Evolutionary conservation across 1,140 invertebrate species (phyloP).

Genomic region (Dinoponera quadriceps): DNA sequence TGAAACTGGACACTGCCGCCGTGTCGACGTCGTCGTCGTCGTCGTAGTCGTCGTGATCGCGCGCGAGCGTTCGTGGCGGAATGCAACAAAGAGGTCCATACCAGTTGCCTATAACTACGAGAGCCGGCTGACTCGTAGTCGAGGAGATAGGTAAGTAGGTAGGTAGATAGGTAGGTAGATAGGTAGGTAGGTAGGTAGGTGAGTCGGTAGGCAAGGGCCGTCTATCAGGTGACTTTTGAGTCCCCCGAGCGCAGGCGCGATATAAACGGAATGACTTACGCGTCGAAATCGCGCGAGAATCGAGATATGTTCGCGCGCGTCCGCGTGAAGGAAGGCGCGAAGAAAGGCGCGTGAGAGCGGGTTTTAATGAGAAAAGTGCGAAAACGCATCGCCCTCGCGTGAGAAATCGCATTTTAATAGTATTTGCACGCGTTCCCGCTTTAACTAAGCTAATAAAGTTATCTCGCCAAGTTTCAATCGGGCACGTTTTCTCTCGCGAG

Average conservation of each 20-base stretch:
- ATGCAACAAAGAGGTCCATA: conserved; percentile 77
- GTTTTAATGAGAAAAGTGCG: background rate
- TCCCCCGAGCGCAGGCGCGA: background rate
- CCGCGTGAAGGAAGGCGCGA: no score
- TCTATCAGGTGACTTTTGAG: conserved; percentile 58
- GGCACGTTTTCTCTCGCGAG: background rate
- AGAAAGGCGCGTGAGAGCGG: background rate
- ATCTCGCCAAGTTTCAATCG: background rate
- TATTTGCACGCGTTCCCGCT: background rate
- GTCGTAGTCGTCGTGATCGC: conserved; percentile 21
- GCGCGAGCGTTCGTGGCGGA: conserved; percentile 54
- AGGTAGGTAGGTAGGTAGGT: conserved; percentile 56
- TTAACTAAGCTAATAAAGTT: conserved; percentile 5
- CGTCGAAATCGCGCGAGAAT: conserved; percentile 16
- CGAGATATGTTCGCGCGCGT: background rate
- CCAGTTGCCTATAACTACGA: conserved; percentile 58
- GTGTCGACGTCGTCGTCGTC: conserved; percentile 49
- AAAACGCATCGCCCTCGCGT: background rate
- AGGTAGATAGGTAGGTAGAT: conserved; percentile 42
- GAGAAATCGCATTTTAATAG: conserved; percentile 11
- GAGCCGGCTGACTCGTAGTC: conserved; percentile 18
- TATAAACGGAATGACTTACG: background rate
- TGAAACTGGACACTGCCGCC: conserved; percentile 79
- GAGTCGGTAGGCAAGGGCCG: conserved; percentile 51
- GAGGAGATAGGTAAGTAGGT: conserved; percentile 28